These are phyloP conservation scores for Drosophila cracens DNA, from an alignment of 2,888 invertebrate species.

Conservation along the genomic window DNA sequence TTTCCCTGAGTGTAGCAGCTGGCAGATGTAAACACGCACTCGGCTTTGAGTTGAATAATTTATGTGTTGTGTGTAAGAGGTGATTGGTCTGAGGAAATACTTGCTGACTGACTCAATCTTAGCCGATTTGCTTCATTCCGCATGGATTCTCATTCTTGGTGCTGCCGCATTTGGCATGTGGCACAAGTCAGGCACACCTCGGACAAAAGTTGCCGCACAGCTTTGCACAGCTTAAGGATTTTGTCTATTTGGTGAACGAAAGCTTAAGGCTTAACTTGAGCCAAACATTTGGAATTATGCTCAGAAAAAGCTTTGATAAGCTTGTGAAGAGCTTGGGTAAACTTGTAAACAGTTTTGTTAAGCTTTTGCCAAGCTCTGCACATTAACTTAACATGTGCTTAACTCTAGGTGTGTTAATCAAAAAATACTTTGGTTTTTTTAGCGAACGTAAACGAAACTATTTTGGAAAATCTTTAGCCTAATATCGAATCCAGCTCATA, in stretches of 20 bases:
- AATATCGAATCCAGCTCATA: too few relatives aligned
- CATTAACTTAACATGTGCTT: not conserved
- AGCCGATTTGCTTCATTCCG: not conserved
- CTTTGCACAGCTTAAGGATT: slow-evolving; percentile 4
- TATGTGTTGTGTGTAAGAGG: slow-evolving; percentile 43
- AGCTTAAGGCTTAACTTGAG: not conserved
- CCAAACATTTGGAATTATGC: not conserved
- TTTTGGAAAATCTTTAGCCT: not conserved
- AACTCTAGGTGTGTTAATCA: not conserved
- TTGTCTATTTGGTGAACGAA: not conserved
- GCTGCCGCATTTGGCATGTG: slow-evolving; percentile 35
- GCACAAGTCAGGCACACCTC: slow-evolving; percentile 24
- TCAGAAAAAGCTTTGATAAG: not conserved
- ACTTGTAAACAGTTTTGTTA: not conserved
- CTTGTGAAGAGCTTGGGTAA: not conserved
- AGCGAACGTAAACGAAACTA: not conserved
- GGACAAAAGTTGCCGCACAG: not conserved
- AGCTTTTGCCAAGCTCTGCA: not conserved
- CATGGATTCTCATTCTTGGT: slow-evolving; percentile 4
- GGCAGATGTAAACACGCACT: slow-evolving; percentile 21
- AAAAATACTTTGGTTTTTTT: not conserved
- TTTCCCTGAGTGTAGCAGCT: not conserved
- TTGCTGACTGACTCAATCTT: slow-evolving; percentile 9
- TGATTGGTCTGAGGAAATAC: slow-evolving; percentile 37
- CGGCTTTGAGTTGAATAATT: slow-evolving; percentile 24